Evolutionary conservation across 2,113 vertebrate species (phyloP).

Genomic region (Lonchura striata): DNA sequence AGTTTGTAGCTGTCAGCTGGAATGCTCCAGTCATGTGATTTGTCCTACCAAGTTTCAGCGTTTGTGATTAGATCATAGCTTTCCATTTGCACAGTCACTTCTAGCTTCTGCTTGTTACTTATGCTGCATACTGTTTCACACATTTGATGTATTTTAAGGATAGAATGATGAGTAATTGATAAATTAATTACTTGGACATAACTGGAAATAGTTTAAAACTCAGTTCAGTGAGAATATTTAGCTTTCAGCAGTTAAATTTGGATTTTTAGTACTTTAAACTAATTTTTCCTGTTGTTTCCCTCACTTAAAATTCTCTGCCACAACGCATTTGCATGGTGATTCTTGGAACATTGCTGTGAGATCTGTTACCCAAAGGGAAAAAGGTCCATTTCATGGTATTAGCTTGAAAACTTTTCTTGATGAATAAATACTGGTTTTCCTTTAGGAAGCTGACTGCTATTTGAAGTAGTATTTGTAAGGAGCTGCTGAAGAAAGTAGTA

Average conservation of each 20-base stretch:
- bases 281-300: background rate
- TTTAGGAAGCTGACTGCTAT: background rate
- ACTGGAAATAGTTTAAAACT: background rate
- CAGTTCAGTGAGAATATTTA: background rate
- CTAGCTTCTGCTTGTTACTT: background rate
- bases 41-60: background rate
- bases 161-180: background rate
- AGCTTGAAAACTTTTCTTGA: background rate
- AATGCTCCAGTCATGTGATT: background rate
- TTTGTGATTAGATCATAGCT: background rate
- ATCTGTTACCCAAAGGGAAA: background rate
- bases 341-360: background rate
- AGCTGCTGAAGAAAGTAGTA: background rate
- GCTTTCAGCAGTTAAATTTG: background rate
- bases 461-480: background rate
- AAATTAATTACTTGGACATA: background rate
- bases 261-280: background rate
- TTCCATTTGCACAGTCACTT: background rate
- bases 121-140: background rate
- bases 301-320: background rate
- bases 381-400: background rate
- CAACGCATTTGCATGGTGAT: background rate
- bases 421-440: background rate
- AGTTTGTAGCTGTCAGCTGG: background rate
- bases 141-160: background rate